Percentiles rank a stretch among this genome's conserved stretches.
Evolutionary conservation across 1,140 invertebrate species (phyloP).

Genomic region (Delia radicum): DNA sequence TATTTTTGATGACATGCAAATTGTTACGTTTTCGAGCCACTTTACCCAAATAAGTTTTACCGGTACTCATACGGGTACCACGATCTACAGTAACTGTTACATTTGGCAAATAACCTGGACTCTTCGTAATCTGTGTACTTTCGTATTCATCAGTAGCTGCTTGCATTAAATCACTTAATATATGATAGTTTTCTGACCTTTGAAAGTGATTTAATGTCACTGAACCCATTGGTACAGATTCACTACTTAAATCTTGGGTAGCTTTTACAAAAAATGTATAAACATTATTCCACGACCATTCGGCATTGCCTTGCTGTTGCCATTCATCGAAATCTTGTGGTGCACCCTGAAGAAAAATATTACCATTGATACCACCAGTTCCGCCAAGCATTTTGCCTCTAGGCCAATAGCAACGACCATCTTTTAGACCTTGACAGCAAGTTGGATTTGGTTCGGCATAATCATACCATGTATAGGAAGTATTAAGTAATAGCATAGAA

Average conservation of each 20-base stretch:
- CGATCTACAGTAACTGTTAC: slow-evolving; percentile 57
- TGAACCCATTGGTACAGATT: slow-evolving; percentile 48
- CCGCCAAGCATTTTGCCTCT: slow-evolving; percentile 80
- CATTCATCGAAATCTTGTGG: slow-evolving; percentile 80
- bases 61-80: slow-evolving; percentile 56
- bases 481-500: not conserved
- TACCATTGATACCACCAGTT: slow-evolving; percentile 80
- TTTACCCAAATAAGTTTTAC: slow-evolving; percentile 59
- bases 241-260: not conserved
- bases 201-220: slow-evolving; percentile 59
- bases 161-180: slow-evolving; percentile 52
- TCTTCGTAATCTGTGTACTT: slow-evolving; percentile 41
- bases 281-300: slow-evolving; percentile 75
- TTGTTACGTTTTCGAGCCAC: slow-evolving; percentile 64
- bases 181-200: slow-evolving; percentile 28
- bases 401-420: slow-evolving; percentile 64
- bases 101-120: slow-evolving; percentile 41
- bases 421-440: slow-evolving; percentile 45
- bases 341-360: slow-evolving; percentile 87
- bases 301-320: slow-evolving; percentile 68
- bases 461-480: slow-evolving; percentile 30
- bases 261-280: slow-evolving; percentile 64
- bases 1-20: slow-evolving; percentile 71
- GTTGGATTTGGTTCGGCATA: slow-evolving; percentile 31
- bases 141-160: not conserved